A percentile compares a stretch with the other conserved stretches of the same genome.
Evolutionary conservation across 1,140 invertebrate genomes (phyloP).

Genomic region (Holotrichia oblita): DNA sequence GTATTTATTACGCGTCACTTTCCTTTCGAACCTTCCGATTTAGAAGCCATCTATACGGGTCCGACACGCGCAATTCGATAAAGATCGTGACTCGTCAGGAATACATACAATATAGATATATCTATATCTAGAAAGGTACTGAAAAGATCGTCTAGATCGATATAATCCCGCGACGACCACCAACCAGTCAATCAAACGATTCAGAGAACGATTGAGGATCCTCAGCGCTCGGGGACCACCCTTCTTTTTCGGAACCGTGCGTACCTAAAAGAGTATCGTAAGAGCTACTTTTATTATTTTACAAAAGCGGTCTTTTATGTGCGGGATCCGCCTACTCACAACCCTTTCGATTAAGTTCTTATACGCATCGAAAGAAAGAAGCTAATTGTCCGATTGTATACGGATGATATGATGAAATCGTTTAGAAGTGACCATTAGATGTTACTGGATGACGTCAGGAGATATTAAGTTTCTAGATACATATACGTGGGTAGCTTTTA

Average conservation of each 20-base stretch:
- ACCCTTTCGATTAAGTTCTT: conserved; percentile 33
- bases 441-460: conserved; percentile 5
- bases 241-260: neutral
- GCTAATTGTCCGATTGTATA: conserved; percentile 25
- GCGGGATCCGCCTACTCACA: conserved; percentile 24
- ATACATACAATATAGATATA: neutral
- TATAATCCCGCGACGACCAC: neutral
- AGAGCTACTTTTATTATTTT: conserved; percentile 35
- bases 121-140: neutral
- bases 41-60: neutral
- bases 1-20: conserved; percentile 8
- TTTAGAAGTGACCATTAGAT: conserved; percentile 22
- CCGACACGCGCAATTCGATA: conserved; percentile 19
- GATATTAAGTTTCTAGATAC: neutral
- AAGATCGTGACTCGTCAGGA: conserved; percentile 25
- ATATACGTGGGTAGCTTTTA: neutral
- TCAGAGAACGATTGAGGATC: neutral
- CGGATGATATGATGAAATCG: conserved; percentile 23
- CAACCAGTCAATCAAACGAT: conserved; percentile 29
- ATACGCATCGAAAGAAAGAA: neutral
- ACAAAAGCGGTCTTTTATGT: conserved; percentile 7
- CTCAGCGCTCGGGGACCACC: neutral
- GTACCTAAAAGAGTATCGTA: neutral
- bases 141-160: conserved; percentile 16
- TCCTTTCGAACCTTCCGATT: neutral